phyloP scores from a whole-genome alignment of 2,113 vertebrate species.

The Orycteropus afer region DNA sequence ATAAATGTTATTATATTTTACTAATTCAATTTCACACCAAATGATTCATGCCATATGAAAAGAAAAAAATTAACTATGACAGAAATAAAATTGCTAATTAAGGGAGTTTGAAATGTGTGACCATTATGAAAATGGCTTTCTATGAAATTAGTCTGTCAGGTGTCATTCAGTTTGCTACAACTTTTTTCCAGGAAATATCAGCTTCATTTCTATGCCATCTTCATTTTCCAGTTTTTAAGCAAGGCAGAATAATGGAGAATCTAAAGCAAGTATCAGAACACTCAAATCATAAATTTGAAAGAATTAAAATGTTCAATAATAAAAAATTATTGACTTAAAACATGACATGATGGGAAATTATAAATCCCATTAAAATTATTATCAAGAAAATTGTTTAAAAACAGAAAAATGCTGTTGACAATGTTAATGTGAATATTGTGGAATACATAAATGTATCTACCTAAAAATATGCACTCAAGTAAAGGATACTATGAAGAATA shows the following conservation, averaged over 20 bases:
- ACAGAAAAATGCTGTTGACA: not conserved
- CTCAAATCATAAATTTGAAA: not conserved
- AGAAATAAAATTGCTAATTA: slow-evolving; percentile 27
- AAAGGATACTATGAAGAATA: not conserved
- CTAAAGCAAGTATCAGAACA: not conserved
- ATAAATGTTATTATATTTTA: not conserved
- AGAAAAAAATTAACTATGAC: not conserved
- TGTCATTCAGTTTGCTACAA: not conserved
- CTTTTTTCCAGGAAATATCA: not conserved
- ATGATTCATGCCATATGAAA: not conserved
- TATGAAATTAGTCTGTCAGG: not conserved
- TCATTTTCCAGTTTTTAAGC: not conserved
- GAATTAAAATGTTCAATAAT: not conserved
- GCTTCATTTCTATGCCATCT: not conserved
- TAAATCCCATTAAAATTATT: not conserved
- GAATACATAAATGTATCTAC: not conserved
- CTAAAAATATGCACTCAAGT: not conserved
- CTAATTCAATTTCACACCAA: not conserved
- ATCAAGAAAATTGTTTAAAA: not conserved
- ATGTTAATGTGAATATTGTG: not conserved
- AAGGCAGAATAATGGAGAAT: not conserved
- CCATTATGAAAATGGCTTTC: not conserved
- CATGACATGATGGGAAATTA: not conserved
- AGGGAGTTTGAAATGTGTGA: not conserved
- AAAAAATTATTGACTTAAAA: not conserved